phyloP scores from a whole-genome alignment of 1,140 invertebrate species.

The Euborellia annulipes region DNA sequence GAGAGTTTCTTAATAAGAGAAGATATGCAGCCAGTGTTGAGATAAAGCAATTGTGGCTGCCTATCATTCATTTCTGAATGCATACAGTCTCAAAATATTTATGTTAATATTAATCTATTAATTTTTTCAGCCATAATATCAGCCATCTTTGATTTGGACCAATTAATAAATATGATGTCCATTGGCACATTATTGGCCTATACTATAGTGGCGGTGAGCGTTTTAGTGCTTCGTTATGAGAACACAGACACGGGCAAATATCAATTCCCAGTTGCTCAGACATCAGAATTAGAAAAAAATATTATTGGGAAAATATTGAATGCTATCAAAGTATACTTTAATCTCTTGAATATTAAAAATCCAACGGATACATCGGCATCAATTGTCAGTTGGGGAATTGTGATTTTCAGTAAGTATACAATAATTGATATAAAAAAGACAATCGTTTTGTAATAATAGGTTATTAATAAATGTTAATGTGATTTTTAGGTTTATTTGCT shows the following conservation, averaged over 20 bases:
- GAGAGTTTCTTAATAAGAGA: no score
- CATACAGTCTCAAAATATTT: no score
- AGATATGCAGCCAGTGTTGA: no score
- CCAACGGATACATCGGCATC: constrained; percentile 5
- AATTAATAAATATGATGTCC: not conserved
- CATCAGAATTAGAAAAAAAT: not conserved
- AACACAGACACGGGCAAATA: not conserved
- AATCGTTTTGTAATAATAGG: no score
- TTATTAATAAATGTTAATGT: no score
- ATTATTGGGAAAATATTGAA: not conserved
- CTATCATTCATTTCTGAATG: no score
- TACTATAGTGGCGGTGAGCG: constrained; percentile 11
- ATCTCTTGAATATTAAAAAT: constrained; percentile 5
- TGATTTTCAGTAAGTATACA: constrained; percentile 11
- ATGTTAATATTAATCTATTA: no score
- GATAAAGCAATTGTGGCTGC: no score
- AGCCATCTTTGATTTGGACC: no score
- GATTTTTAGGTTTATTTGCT: constrained; percentile 16
- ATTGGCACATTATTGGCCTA: constrained; percentile 8
- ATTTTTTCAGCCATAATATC: no score
- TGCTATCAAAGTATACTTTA: constrained; percentile 4
- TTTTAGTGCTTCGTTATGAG: constrained; percentile 11
- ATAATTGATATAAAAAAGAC: not conserved
- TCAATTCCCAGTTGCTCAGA: constrained; percentile 4
- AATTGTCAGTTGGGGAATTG: constrained; percentile 2